A percentile compares a stretch with the other conserved stretches of the same genome.
phyloP scores from a whole-genome alignment of 2,113 vertebrate genomes.

The Syngnathus floridae region DNA sequence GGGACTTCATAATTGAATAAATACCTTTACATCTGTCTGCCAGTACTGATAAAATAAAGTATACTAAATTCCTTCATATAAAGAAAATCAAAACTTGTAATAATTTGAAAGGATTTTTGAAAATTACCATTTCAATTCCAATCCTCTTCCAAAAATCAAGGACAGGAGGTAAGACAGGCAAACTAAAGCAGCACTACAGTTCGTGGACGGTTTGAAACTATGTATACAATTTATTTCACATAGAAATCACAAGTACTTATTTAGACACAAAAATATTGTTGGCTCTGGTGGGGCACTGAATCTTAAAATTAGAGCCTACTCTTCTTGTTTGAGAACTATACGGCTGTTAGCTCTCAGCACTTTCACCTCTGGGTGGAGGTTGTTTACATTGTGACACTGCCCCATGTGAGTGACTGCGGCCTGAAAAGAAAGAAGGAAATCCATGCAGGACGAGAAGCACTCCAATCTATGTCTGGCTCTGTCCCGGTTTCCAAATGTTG shows the following conservation, averaged over 20 bases:
- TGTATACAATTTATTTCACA: not conserved
- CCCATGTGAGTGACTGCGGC: conserved; percentile 26
- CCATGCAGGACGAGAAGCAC: conserved; percentile 14
- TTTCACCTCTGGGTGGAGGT: conserved; percentile 32
- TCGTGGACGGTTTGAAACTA: no score
- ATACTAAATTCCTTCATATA: not conserved
- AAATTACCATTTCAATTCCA: not conserved
- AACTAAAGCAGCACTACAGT: not conserved
- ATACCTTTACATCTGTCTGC: not conserved
- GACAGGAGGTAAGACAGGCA: not conserved
- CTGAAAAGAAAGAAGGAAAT: conserved; percentile 44
- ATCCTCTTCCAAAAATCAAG: not conserved
- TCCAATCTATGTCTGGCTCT: not conserved
- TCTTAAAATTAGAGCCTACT: conserved; percentile 15
- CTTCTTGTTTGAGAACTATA: conserved; percentile 5
- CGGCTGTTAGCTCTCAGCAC: conserved; percentile 14
- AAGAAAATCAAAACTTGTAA: no score
- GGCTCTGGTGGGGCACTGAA: not conserved
- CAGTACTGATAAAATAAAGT: not conserved
- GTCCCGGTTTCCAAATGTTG: conserved; percentile 36
- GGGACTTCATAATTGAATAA: not conserved
- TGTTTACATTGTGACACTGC: conserved; percentile 34
- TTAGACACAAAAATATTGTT: not conserved
- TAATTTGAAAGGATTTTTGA: not conserved
- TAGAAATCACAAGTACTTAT: not conserved